These are phyloP conservation scores for Acanthosepion lycidas DNA, from an alignment of 2,888 invertebrate species.

Conservation along the genomic window DNA sequence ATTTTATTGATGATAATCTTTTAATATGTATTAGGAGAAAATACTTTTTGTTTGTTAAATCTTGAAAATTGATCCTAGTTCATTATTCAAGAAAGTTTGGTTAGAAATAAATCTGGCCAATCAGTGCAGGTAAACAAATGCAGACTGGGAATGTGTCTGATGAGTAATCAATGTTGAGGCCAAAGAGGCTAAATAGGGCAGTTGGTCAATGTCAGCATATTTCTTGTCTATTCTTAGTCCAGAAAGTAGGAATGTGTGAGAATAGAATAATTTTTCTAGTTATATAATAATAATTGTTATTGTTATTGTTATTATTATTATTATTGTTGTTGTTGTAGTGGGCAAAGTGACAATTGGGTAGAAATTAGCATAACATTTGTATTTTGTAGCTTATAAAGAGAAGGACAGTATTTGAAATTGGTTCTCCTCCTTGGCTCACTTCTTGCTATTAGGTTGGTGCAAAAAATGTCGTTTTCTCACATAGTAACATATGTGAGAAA, in stretches of 20 bases:
- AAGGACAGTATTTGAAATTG: background rate
- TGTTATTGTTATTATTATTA: too few relatives aligned
- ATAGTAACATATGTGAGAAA: too few relatives aligned
- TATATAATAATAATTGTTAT: too few relatives aligned
- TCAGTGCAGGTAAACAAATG: background rate
- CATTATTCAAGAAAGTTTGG: background rate
- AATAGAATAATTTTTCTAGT: background rate
- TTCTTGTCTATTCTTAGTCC: background rate
- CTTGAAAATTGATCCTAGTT: too few relatives aligned
- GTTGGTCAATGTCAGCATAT: background rate
- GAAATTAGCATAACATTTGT: background rate
- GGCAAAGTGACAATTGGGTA: background rate
- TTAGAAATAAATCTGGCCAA: background rate
- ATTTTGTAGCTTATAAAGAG: background rate
- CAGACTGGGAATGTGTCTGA: background rate
- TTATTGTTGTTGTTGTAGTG: too few relatives aligned
- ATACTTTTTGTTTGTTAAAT: too few relatives aligned
- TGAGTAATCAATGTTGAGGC: background rate
- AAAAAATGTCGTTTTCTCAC: too few relatives aligned
- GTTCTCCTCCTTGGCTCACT: background rate
- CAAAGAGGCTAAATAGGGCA: background rate
- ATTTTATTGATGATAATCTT: too few relatives aligned
- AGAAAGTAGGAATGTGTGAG: background rate
- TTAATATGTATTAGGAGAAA: too few relatives aligned
- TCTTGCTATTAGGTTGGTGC: too few relatives aligned